Base-by-base conservation (phyloP, 2,888 invertebrate species). In the Beris morrisii region DNA sequence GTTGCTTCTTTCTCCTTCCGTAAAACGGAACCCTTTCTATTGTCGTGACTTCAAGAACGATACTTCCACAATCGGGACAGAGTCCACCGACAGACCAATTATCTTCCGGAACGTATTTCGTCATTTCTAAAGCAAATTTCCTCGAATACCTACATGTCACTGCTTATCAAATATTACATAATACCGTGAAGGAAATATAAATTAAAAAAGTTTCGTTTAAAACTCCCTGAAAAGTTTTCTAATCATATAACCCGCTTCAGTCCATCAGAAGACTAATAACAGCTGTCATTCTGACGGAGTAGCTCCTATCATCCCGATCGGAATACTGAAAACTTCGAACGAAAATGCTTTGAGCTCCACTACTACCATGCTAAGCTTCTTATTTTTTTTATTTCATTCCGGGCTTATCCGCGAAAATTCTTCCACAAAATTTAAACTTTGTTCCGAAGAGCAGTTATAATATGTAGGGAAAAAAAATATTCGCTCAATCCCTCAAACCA, bases 251-350 rank as follows among this genome's bases (percentile, higher is more conserved):
- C 56, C 22, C 56, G 30, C 44, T 56, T 44, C 38, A 31, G 55
- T 38, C 43, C 43, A 15, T 56, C 28, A 12, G 22, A 5, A 44
- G 56, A 56, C 56, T 44, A 56, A 56, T 56, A 56, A 56, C 56
- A 56, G 56, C 44, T 56, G 56, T 56, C 56, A 44, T 22, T 44
- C 56, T 56, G 56, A 7, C 56, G 22, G 43, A 44, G 43, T 56
- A 13, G 13, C 56, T 43, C 43, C 44, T 44, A 56, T 56, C 56
- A 15, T 56, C 22, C 56, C 11, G 43, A 56, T 56, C 43, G 28
- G 22, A 56, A 53, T 53, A 5, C 53, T 3, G 22, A 28, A 6
- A 15, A 28, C 28, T 9, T 38, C 5, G 1, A 38, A 38, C 38
- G 9, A 38, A 38, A 38, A 38, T 38, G 38, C 38, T 38, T 38